These are phyloP conservation scores for Eulemur coronatus DNA, from an alignment of 2,797 vertebrate genomes.

Conservation along the genomic window DNA sequence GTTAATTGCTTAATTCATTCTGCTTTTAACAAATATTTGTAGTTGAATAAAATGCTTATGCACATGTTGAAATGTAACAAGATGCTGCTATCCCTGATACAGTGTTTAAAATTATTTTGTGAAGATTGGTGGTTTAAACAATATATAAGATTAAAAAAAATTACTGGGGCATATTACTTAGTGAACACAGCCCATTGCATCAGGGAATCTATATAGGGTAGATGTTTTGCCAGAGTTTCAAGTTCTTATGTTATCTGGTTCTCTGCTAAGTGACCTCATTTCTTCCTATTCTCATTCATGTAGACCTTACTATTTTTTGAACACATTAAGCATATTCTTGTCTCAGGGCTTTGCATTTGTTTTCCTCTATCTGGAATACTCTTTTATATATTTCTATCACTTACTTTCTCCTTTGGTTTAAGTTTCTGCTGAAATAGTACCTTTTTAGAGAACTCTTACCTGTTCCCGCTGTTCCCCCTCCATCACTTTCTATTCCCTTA, in stretches of 20 bases:
- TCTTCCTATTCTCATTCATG: slow-evolving; percentile 4
- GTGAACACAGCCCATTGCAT: not conserved
- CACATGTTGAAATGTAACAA: not conserved
- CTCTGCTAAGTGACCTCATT: slow-evolving; percentile 1
- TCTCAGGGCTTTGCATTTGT: slow-evolving; percentile 6
- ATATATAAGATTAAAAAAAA: not conserved
- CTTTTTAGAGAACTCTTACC: not conserved
- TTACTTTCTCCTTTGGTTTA: not conserved
- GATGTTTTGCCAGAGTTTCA: not conserved
- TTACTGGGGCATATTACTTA: not conserved
- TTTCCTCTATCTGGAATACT: not conserved
- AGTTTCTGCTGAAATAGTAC: slow-evolving; percentile 1
- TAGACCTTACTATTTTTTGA: not conserved
- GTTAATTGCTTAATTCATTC: not conserved
- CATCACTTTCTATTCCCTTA: not conserved
- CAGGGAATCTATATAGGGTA: not conserved
- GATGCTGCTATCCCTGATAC: not conserved
- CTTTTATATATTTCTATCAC: not conserved
- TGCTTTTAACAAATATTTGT: slow-evolving; percentile 24
- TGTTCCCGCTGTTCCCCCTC: not conserved
- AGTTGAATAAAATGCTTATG: not conserved
- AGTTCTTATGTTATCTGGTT: not conserved
- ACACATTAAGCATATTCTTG: not conserved
- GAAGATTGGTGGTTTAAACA: not conserved
- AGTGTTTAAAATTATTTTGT: slow-evolving; percentile 40